These are phyloP conservation scores for Clytia hemisphaerica DNA, from an alignment of 30 jellyfish, hydroid and myxozoan genomes.

Conservation along the genomic window DNA sequence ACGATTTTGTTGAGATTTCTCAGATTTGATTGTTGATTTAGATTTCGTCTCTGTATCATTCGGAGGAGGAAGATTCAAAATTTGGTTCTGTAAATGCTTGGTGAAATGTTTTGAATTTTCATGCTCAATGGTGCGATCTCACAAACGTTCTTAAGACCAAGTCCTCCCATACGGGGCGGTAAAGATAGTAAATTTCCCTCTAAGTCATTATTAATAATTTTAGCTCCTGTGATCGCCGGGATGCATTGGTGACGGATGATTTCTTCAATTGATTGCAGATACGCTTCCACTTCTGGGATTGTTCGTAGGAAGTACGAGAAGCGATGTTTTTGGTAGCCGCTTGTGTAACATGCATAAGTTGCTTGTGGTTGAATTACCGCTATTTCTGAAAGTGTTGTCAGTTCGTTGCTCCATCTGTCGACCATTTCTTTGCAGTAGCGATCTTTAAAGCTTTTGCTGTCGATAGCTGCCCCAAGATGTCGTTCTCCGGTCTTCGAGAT, in stretches of 20 bases:
- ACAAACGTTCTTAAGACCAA: constrained; percentile 12
- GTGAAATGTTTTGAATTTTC: no score
- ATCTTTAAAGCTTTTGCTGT: neutral
- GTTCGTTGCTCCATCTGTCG: neutral
- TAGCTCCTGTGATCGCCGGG: neutral
- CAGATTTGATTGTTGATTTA: no score
- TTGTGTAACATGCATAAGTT: neutral
- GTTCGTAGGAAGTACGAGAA: neutral
- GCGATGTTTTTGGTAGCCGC: neutral
- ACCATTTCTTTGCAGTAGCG: neutral
- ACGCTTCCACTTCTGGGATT: neutral
- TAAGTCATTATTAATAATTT: neutral
- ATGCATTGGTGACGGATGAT: neutral
- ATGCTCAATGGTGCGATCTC: constrained; percentile 6
- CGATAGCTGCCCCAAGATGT: neutral
- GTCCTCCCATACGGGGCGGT: constrained; percentile 2
- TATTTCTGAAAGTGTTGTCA: neutral
- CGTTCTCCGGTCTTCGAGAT: neutral
- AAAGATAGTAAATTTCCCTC: neutral
- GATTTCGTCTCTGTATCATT: no score
- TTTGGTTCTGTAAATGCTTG: no score
- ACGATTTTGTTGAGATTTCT: no score
- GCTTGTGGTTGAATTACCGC: constrained; percentile 21
- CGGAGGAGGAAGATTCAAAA: no score
- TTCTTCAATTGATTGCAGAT: neutral